A percentile compares a stretch with the other conserved stretches of the same genome.
Evolutionary conservation across 2,888 invertebrate genomes (phyloP).

Genomic region (Clitarchus hookeri): DNA sequence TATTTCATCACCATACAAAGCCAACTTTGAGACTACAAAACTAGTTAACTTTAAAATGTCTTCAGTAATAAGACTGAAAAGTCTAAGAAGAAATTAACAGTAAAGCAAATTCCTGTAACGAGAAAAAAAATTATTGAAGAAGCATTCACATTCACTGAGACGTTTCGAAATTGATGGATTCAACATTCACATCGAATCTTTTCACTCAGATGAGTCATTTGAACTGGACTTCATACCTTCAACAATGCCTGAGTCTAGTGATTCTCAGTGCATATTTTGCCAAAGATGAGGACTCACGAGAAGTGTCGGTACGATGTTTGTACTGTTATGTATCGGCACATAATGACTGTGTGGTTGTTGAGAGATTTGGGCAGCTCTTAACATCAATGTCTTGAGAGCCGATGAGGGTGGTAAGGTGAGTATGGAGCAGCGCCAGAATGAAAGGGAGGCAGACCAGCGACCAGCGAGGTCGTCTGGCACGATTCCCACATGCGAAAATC

Average conservation of each 20-base stretch:
- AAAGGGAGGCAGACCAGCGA: too few species aligned
- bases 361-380: too few species aligned
- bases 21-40: not conserved
- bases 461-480: too few species aligned
- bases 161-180: not conserved
- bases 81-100: not conserved
- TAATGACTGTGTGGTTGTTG: slow-evolving; percentile 33
- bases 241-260: slow-evolving; percentile 32
- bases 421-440: too few species aligned
- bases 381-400: too few species aligned
- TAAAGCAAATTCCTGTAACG: not conserved
- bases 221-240: slow-evolving; percentile 20
- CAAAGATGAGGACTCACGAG: slow-evolving; percentile 33
- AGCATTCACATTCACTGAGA: not conserved
- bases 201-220: slow-evolving; percentile 23
- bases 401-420: too few species aligned
- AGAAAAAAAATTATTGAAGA: slow-evolving; percentile 7
- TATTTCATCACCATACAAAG: not conserved
- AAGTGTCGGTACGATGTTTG: slow-evolving; percentile 39
- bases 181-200: not conserved
- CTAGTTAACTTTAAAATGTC: not conserved
- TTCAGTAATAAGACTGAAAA: not conserved
- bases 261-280: slow-evolving; percentile 36
- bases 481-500: too few species aligned
- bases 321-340: slow-evolving; percentile 42